Evolutionary conservation across 2,797 vertebrate species (phyloP), one percentile per base, ranked within the genome.

Genomic region (Sebastes nivosus): DNA sequence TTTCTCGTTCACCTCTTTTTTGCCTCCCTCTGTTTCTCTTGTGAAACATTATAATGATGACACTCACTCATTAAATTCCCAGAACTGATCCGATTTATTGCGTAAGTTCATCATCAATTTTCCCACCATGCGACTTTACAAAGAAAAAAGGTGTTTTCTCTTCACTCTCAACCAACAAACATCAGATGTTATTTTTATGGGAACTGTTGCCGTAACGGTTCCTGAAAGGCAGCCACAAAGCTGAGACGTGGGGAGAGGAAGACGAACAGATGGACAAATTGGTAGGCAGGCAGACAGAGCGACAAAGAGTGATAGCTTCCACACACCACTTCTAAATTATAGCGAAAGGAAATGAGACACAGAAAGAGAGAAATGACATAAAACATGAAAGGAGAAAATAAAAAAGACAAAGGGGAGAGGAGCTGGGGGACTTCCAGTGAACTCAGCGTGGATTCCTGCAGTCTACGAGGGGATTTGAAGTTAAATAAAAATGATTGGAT

Each of bases 401-500:
- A 81, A 89, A 89, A 88, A 87, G 61, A 85, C 64, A 85, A 79
- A 83, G 65, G 74, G 79, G 58, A 54, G 81, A 67, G 59, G 65
- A 71, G 72, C 16, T 11, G 90, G 88, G 70, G 91, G 90, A 83
- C 87, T 92, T 92, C 89, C 91, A 89, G 65, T 79, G 80, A 87
- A 83, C 75, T 87, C 73, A 25, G 24, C 2, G 63, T 42, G 50
- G 87, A 91, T 87, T 88, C 72, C 74, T 59, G 46, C 68, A 52
- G 85, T 79, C 75, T 87, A 46, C 3, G 18, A 80, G 71, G 79
- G 79, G 87, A 92, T 91, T 81, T 87, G 72, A 82, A 78, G 84
- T 84, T 74, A 77, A 90, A 90, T 86, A 64, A 89, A 90, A 90
- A 75, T 86, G 84, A 93, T 91, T 93, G 86, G 79, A 88, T 93